Evolutionary conservation across 2,113 vertebrate species (phyloP), one percentile per base, ranked within the genome.

Genomic region (Zapus hudsonius): DNA sequence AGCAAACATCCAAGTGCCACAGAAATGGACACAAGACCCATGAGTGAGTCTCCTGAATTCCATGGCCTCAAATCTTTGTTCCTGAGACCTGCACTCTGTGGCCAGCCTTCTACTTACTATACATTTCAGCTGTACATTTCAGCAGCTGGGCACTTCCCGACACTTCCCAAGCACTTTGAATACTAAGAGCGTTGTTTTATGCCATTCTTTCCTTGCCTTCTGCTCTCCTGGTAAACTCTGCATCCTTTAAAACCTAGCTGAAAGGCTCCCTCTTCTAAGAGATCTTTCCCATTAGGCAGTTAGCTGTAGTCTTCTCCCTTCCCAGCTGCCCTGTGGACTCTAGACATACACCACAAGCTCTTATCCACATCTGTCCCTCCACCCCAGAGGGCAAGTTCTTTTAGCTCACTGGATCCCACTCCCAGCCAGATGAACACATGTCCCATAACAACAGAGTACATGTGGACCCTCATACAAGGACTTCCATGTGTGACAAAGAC

Each of bases 221-320:
- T 40, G 52, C 29, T 40, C 44, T 74, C 83, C 36, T 69, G 52
- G 33, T 25, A 42, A 92, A 95, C 47, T 86, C 33, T 42, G 42
- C 52, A 66, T 29, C 80, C 91, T 85, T 88, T 57, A 90, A 87
- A 90, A 22, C 63, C 79, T 79, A 33, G 31, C 20, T 40, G 11
- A 42, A 67, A 59, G 10, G 25, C 11, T 8, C 66, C 10, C 29
- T 75, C 38, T 42, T 40, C 47, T 59, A 15, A 38, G 57, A 27
- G 55, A 25, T 66, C 33, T 23, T 47, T 23, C 38, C 33, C 40
- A 3, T 33, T 38, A 16, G 67, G 42, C 31, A 47, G 27, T 20
- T 55, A 52, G 17, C 29, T 7, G 47, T 17, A 2, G 11, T 20
- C 70, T 75, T 72, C 82, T 36, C 31, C 23, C 42, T 47, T 47